phyloP scores from a whole-genome alignment of 2,113 vertebrate species.

The Meriones unguiculatus region DNA sequence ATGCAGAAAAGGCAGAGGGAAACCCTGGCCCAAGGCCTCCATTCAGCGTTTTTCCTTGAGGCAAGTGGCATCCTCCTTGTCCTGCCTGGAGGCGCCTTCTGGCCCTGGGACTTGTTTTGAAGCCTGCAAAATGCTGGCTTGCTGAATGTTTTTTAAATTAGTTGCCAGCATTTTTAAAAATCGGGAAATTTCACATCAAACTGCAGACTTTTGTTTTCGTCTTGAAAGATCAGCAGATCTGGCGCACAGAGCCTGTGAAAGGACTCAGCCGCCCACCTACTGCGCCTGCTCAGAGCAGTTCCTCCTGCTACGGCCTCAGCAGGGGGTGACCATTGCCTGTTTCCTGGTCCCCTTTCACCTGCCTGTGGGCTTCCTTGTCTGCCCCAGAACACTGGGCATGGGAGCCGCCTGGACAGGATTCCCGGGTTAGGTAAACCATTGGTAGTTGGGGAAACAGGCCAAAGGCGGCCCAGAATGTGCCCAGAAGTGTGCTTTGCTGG shows the following conservation, averaged over 20 bases:
- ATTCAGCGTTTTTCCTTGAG: rapidly evolving
- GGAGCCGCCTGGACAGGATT: background rate
- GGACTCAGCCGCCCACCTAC: background rate
- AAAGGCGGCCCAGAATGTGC: background rate
- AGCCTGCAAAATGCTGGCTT: background rate
- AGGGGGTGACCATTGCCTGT: background rate
- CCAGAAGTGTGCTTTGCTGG: background rate
- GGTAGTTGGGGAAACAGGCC: background rate
- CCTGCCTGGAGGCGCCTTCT: background rate
- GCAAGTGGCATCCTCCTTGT: background rate
- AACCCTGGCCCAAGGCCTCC: background rate
- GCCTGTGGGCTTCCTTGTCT: background rate
- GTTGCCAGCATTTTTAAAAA: slow-evolving; percentile 28
- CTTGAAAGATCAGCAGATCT: slow-evolving; percentile 18
- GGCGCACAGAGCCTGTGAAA: background rate
- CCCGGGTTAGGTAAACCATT: background rate
- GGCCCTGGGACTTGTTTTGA: background rate
- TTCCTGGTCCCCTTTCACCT: background rate
- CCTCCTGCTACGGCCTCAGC: background rate
- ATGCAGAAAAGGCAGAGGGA: background rate
- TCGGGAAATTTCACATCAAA: slow-evolving; percentile 44
- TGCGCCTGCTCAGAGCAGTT: background rate
- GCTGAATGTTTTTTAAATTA: slow-evolving; percentile 9
- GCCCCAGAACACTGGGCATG: background rate
- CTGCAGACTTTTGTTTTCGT: slow-evolving; percentile 43